Conservation (phyloP, 2,888 invertebrate genomes). For the Drosophila aldrichi region DNA sequence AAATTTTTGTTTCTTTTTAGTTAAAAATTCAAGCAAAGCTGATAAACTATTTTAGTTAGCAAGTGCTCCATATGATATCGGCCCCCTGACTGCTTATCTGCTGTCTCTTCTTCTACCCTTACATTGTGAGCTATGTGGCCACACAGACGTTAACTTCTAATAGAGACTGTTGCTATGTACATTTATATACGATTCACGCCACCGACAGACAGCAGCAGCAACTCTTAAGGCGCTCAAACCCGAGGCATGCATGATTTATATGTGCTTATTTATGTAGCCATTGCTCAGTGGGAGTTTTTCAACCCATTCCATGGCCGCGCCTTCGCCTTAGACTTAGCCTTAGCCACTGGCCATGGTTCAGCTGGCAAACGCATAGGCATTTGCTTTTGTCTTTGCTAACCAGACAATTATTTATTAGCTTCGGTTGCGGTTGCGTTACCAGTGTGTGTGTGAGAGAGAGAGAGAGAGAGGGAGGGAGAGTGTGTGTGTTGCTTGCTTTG, state of each 20-base stretch:
- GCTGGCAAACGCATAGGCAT: constrained; percentile 40
- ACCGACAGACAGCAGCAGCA: not conserved
- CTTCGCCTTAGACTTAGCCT: too few relatives aligned
- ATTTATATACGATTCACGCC: constrained; percentile 33
- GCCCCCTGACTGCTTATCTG: not conserved
- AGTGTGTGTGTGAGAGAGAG: not conserved
- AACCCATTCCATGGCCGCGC: constrained; percentile 39
- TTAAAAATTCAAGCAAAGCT: not conserved
- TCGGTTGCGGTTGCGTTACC: constrained; percentile 49
- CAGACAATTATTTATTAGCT: constrained; percentile 79
- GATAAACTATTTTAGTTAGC: not conserved
- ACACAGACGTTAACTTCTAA: constrained; percentile 62
- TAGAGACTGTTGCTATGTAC: constrained; percentile 50
- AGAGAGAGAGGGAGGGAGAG: not conserved
- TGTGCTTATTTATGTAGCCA: constrained; percentile 65
- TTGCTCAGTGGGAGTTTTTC: constrained; percentile 44
- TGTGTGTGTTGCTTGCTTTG: constrained; percentile 39
- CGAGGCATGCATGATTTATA: constrained; percentile 70
- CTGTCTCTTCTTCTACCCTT: not conserved
- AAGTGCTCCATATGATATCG: not conserved
- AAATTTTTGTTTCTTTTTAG: not conserved
- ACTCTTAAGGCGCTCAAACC: constrained; percentile 14
- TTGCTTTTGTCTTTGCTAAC: constrained; percentile 73
- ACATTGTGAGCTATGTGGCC: constrained; percentile 18
- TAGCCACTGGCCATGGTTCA: not conserved